Evolutionary conservation across 2,113 vertebrate genomes (phyloP).

Genomic region (Tupaia chinensis): DNA sequence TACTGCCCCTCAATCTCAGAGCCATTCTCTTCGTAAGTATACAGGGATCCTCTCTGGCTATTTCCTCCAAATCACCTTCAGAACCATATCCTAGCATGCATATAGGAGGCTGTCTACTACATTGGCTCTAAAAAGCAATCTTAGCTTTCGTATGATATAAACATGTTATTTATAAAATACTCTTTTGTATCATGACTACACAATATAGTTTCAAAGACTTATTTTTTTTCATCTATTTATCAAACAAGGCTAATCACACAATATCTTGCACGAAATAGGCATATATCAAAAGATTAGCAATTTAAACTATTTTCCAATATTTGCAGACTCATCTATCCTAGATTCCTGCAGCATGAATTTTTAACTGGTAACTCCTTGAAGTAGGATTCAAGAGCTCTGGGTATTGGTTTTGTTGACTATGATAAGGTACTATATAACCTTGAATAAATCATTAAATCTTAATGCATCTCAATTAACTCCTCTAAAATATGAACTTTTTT

Average conservation of each 20-base stretch:
- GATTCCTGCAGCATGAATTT: not conserved
- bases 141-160: constrained; percentile 13
- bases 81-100: not conserved
- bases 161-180: not conserved
- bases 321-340: constrained; percentile 27
- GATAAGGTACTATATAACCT: not conserved
- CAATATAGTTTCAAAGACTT: not conserved
- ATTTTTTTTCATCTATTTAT: constrained; percentile 32
- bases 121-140: constrained; percentile 29
- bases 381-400: constrained; percentile 27
- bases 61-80: constrained; percentile 16
- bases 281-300: constrained; percentile 4
- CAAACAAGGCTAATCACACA: constrained; percentile 45
- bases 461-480: constrained; percentile 9
- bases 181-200: not conserved
- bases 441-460: constrained; percentile 34
- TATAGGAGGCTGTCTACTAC: not conserved
- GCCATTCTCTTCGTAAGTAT: not conserved
- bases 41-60: not conserved
- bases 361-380: constrained; percentile 9
- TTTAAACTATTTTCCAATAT: not conserved
- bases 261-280: not conserved
- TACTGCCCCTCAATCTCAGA: not conserved
- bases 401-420: not conserved
- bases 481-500: constrained; percentile 28